Conservation (phyloP, 2,113 vertebrate species). For the Cromileptes altivelis region DNA sequence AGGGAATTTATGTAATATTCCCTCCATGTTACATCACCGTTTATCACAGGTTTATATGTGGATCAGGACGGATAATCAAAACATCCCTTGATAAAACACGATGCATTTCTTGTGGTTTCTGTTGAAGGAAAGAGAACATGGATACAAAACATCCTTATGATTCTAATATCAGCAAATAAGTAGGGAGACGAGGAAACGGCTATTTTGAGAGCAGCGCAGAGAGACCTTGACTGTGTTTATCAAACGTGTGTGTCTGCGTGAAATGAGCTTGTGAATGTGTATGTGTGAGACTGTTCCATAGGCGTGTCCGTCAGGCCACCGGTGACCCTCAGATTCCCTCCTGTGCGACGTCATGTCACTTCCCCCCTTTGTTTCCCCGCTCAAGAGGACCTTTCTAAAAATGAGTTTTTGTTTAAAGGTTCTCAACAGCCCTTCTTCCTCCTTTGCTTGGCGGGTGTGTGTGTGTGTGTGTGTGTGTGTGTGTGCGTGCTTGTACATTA, state of each 20-base stretch:
- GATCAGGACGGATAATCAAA: constrained; percentile 34
- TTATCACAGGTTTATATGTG: constrained; percentile 39
- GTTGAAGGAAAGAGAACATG: constrained; percentile 31
- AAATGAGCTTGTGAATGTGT: constrained; percentile 34
- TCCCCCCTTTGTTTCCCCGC: constrained; percentile 90
- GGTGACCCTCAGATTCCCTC: constrained; percentile 78
- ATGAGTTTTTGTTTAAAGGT: constrained; percentile 91
- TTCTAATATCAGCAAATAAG: constrained; percentile 68
- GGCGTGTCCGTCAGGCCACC: constrained; percentile 80
- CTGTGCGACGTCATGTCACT: constrained; percentile 86
- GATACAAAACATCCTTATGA: constrained; percentile 66
- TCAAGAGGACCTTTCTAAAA: constrained; percentile 89
- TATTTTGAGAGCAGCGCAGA: constrained; percentile 62
- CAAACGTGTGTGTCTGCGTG: constrained; percentile 38
- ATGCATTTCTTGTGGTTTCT: constrained; percentile 20
- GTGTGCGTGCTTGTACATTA: constrained; percentile 59
- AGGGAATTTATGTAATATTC: constrained; percentile 12
- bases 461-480: constrained; percentile 16
- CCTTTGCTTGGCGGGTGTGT: constrained; percentile 57
- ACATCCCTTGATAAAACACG: constrained; percentile 43
- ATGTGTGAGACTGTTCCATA: constrained; percentile 72
- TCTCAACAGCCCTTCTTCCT: constrained; percentile 87
- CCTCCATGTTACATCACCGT: constrained; percentile 23
- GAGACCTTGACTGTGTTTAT: constrained; percentile 63
- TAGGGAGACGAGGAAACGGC: constrained; percentile 55